Evolutionary conservation across 2,888 invertebrate genomes (phyloP).

Genomic region (Thalpophila matura): DNA sequence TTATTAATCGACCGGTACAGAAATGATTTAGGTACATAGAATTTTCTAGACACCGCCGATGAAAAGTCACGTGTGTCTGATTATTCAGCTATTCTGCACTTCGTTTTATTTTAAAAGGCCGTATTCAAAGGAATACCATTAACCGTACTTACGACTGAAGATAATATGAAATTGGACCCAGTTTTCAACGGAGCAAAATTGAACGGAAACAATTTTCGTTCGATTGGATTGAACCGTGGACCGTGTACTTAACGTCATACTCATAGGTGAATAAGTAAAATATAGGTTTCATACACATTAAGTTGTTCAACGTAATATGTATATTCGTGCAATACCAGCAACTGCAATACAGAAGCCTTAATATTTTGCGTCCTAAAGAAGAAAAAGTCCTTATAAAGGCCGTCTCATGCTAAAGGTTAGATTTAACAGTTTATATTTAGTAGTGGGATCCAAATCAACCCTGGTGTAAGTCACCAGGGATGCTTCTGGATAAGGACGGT

Average conservation of each 20-base stretch:
- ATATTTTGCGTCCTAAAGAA: not conserved
- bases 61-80: constrained; percentile 20
- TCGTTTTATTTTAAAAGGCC: constrained; percentile 22
- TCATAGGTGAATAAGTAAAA: constrained; percentile 3
- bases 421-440: no score
- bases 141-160: constrained; percentile 32
- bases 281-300: not conserved
- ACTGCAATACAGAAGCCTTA: not conserved
- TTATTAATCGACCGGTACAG: constrained; percentile 38
- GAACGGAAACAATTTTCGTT: constrained; percentile 50
- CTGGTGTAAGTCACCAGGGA: no score
- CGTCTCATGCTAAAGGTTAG: not conserved
- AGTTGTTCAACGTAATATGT: not conserved
- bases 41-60: constrained; percentile 22
- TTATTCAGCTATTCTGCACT: constrained; percentile 16
- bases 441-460: no score
- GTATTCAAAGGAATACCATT: constrained; percentile 52
- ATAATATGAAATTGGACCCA: constrained; percentile 51
- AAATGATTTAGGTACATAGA: constrained; percentile 30
- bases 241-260: constrained; percentile 12
- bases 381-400: not conserved
- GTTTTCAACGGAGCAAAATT: constrained; percentile 51
- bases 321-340: not conserved
- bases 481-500: not conserved
- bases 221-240: constrained; percentile 26